phyloP scores from a whole-genome alignment of 2,113 vertebrate genomes.

The Macquaria ambigua region DNA sequence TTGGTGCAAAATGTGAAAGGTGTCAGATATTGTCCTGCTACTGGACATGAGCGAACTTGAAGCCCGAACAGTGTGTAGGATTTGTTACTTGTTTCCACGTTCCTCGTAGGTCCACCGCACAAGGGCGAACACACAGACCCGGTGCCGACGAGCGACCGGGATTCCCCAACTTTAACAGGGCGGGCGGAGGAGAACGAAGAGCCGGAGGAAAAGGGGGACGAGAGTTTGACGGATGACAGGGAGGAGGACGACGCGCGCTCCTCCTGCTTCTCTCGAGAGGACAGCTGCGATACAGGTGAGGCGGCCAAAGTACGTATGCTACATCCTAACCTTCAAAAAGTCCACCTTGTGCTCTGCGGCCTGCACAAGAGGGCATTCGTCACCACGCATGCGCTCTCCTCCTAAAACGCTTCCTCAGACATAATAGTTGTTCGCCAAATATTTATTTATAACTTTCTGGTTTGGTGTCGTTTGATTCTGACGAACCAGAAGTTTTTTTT shows the following conservation, averaged over 20 bases:
- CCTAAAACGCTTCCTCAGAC: not conserved
- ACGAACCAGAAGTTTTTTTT: not conserved
- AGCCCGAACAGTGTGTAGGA: no score
- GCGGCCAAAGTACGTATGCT: not conserved
- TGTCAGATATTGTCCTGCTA: not conserved
- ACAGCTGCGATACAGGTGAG: constrained; percentile 65
- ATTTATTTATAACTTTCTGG: not conserved
- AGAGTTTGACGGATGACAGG: constrained; percentile 52
- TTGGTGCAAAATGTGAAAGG: not conserved
- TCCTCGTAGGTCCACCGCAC: constrained; percentile 49
- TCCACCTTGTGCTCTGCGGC: not conserved
- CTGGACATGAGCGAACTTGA: not conserved
- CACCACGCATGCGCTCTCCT: constrained; percentile 21
- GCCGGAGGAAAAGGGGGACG: constrained; percentile 50
- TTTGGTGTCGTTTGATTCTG: not conserved
- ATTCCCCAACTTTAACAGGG: constrained; percentile 83
- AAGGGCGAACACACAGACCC: constrained; percentile 22
- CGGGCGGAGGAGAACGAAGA: constrained; percentile 75
- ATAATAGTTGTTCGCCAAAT: not conserved
- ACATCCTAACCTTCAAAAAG: not conserved
- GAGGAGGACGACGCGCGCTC: constrained; percentile 65
- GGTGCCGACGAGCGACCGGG: constrained; percentile 81
- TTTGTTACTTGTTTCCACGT: not conserved
- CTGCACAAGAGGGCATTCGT: not conserved
- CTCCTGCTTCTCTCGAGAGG: constrained; percentile 45